Evolutionary conservation across 1,140 invertebrate genomes (phyloP).

Genomic region (Leptinotarsa texana): DNA sequence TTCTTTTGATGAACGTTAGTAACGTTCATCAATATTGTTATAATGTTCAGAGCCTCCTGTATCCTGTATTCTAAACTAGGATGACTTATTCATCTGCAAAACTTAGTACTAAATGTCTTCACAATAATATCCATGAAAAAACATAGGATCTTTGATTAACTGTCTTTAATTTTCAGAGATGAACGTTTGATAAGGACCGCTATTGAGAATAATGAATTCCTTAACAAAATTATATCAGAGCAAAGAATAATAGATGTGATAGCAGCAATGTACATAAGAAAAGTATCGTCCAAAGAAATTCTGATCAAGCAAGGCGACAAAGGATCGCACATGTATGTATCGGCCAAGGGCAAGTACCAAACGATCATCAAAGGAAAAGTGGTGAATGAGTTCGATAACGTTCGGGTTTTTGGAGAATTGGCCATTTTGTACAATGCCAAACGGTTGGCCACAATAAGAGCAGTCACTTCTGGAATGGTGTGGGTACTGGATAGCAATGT

Average conservation of each 20-base stretch:
- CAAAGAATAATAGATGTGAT: slow-evolving; percentile 41
- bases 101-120: too few relatives aligned
- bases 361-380: slow-evolving; percentile 40
- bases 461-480: slow-evolving; percentile 65
- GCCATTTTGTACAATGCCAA: slow-evolving; percentile 47
- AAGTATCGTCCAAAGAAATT: slow-evolving; percentile 35
- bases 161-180: slow-evolving; percentile 38
- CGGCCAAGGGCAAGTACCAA: slow-evolving; percentile 37
- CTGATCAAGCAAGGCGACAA: slow-evolving; percentile 46
- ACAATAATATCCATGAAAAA: too few relatives aligned
- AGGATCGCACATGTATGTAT: slow-evolving; percentile 46
- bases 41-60: too few relatives aligned
- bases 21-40: too few relatives aligned
- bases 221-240: slow-evolving; percentile 41
- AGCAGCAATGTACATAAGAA: slow-evolving; percentile 42
- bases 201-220: slow-evolving; percentile 45
- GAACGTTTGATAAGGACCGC: slow-evolving; percentile 43
- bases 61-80: too few relatives aligned
- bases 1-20: too few relatives aligned
- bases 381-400: slow-evolving; percentile 37
- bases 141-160: not conserved
- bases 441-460: slow-evolving; percentile 40
- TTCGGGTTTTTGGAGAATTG: slow-evolving; percentile 45
- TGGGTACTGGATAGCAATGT: slow-evolving; percentile 86
- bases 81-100: too few relatives aligned